phyloP scores from a whole-genome alignment of 2,888 invertebrate species.

The Tenodera sinensis region DNA sequence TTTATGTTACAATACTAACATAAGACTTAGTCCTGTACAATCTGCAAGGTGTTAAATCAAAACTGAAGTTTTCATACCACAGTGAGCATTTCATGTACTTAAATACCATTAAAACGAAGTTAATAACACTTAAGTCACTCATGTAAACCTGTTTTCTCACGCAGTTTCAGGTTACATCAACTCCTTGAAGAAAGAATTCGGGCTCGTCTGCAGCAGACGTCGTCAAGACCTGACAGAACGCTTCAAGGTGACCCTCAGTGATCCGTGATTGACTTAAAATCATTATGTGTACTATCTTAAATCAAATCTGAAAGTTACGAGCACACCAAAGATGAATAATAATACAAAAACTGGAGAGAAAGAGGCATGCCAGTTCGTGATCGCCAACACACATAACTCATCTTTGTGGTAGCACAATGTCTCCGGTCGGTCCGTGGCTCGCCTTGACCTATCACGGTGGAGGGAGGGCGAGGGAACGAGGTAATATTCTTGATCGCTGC shows the following conservation, averaged over 20 bases:
- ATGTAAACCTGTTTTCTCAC: too few relatives aligned
- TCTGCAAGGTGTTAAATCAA: too few relatives aligned
- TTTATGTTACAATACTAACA: too few relatives aligned
- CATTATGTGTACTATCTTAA: conserved; percentile 27
- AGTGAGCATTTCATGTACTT: too few relatives aligned
- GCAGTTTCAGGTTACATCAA: too few relatives aligned
- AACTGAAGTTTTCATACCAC: too few relatives aligned
- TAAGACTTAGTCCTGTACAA: too few relatives aligned
- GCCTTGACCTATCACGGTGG: conserved; percentile 28
- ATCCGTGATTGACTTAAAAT: conserved; percentile 22
- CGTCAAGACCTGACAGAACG: background rate
- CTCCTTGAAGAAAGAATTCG: background rate
- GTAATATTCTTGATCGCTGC: conserved; percentile 9
- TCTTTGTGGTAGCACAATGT: background rate
- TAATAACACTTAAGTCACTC: too few relatives aligned
- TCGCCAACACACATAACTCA: conserved; percentile 2
- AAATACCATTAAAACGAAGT: too few relatives aligned
- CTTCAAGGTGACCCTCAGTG: conserved; percentile 4
- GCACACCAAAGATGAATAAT: background rate
- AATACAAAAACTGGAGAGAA: background rate
- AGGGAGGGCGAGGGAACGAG: background rate
- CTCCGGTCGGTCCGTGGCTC: conserved; percentile 4
- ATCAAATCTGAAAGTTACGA: conserved; percentile 24
- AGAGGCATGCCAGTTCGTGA: conserved; percentile 9
- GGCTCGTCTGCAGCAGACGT: background rate